These are phyloP conservation scores for Myotis pilosus DNA, from an alignment of 2,797 vertebrate species.

Conservation along the genomic window DNA sequence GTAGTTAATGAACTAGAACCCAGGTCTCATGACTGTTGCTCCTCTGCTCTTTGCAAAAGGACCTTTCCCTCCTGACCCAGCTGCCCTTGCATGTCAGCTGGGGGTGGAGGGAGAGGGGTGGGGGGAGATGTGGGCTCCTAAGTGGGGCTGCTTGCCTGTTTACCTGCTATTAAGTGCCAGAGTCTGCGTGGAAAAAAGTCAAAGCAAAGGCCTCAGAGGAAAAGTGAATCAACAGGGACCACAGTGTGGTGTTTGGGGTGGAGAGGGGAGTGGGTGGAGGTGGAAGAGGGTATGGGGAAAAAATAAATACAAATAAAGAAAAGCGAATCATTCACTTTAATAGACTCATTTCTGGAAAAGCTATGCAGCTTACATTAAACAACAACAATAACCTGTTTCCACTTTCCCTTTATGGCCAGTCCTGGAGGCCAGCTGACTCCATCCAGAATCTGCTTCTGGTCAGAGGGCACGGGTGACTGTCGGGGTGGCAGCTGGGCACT, in stretches of 20 bases:
- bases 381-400: background rate
- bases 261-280: background rate
- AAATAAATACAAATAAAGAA: background rate
- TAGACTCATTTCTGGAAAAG: conserved; percentile 31
- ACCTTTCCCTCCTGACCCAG: background rate
- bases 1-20: background rate
- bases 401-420: background rate
- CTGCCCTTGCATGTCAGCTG: background rate
- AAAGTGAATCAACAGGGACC: background rate
- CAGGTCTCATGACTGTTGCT: background rate
- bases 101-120: rapidly evolving
- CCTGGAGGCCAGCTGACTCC: background rate
- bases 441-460: background rate
- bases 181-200: background rate
- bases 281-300: background rate
- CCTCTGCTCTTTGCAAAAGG: background rate
- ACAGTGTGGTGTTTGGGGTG: background rate
- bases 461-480: background rate
- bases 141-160: background rate
- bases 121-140: background rate
- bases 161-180: background rate
- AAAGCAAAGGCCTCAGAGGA: background rate
- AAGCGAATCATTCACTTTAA: background rate
- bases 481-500: background rate
- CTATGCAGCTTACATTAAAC: background rate